Percentiles rank a stretch among this genome's conserved stretches.
Evolutionary conservation across 1,140 invertebrate species (phyloP).

Genomic region (Cotesia chilonis): DNA sequence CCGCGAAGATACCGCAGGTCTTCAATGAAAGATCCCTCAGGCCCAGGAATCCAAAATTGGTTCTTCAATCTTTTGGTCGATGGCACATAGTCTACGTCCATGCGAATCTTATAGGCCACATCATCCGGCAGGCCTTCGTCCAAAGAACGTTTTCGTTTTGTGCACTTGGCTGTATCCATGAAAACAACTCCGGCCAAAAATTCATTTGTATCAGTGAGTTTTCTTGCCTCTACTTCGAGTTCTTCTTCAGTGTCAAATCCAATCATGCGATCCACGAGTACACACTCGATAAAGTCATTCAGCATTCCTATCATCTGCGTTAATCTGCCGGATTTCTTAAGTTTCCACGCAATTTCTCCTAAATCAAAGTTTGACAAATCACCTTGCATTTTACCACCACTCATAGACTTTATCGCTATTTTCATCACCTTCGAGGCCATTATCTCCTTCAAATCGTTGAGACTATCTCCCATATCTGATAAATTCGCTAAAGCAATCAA

Average conservation of each 20-base stretch:
- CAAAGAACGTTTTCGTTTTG: slow-evolving; percentile 42
- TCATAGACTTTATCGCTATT: slow-evolving; percentile 55
- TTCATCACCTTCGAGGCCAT: slow-evolving; percentile 60
- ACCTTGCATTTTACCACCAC: slow-evolving; percentile 46
- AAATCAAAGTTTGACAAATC: slow-evolving; percentile 54
- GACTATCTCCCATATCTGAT: slow-evolving; percentile 60
- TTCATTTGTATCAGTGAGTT: slow-evolving; percentile 67
- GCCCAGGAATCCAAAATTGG: slow-evolving; percentile 73
- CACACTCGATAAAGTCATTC: slow-evolving; percentile 68
- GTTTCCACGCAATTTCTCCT: slow-evolving; percentile 52
- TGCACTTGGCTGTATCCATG: slow-evolving; percentile 56
- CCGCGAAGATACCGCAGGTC: slow-evolving; percentile 74
- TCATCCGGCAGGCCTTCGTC: slow-evolving; percentile 53
- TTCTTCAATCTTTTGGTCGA: slow-evolving; percentile 70
- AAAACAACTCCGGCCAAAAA: slow-evolving; percentile 68
- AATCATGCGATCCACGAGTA: slow-evolving; percentile 69
- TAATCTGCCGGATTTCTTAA: slow-evolving; percentile 51
- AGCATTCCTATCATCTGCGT: slow-evolving; percentile 56
- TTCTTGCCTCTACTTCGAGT: slow-evolving; percentile 65
- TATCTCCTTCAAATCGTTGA: slow-evolving; percentile 62
- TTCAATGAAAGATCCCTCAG: slow-evolving; percentile 70
- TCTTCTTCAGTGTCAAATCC: slow-evolving; percentile 64
- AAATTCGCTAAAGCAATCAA: slow-evolving; percentile 64
- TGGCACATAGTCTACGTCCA: slow-evolving; percentile 75
- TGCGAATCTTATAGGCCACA: slow-evolving; percentile 71